Evolutionary conservation across 1,140 invertebrate genomes (phyloP), one percentile per base, ranked within the genome.

Genomic region (Ips typographus): DNA sequence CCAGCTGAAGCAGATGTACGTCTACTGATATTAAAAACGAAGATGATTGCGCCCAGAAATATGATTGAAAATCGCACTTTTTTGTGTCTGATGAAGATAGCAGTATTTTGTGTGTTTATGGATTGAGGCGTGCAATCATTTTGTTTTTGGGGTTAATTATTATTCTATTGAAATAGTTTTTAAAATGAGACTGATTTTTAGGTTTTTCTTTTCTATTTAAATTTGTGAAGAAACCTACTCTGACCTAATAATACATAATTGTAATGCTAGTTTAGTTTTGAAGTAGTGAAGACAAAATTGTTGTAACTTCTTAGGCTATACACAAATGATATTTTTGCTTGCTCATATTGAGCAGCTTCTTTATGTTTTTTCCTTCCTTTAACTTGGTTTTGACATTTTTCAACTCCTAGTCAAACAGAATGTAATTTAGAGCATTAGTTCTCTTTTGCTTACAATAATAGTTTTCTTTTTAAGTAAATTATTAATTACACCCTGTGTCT

Each of bases 1-100:
- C 72, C 92, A 94, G 82, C 85, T 94, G 49, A 94, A 94, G 82
- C 90, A 92, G 77, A 94, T 94, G 75, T 94, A 94, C 81, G 92
- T 94, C 74, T 94, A 94, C 83, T 94, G 71, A 58, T 47, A 2
- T 7, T 4, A 37, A 1, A 55, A 8, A 56, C n/a, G 47, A 37
- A 40, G 60, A 62, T 38, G 36, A 1, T 5, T 8, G 36, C 5
- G 43, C 22, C 36, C 38, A 3, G 36, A 43, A 22, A 22, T 22
- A 22, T 22, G 22, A 22, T 22, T 22, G 36, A 58, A 58, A 41
- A 58, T 8, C 36, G 51, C 4, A 6, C 6, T 4, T 8, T 53
- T 53, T 53, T 53, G 5, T 22, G 22, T 55, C 52, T 1, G 5
- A 7, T 36, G 37, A n/a, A 55, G 37, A 55, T 40, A 40, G 7